phyloP scores from a whole-genome alignment of 64 coral and sea anemone genomes.

The Cladopsammia gracilis region DNA sequence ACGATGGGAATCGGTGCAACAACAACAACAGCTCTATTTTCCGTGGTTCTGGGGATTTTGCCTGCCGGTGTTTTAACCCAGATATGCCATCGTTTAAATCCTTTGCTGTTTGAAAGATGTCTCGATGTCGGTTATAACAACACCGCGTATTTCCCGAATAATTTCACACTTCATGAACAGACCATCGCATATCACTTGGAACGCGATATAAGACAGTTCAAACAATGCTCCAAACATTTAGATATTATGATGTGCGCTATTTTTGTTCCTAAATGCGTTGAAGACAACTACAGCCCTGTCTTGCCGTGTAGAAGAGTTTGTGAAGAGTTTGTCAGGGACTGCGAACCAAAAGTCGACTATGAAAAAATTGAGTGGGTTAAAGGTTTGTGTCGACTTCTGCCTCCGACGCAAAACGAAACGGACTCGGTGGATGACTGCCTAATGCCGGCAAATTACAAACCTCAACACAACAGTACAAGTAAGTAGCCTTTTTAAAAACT shows the following conservation, averaged over 20 bases:
- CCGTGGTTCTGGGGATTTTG: neutral
- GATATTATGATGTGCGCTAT: slow-evolving; percentile 28
- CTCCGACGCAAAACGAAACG: neutral
- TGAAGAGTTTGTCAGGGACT: slow-evolving; percentile 48
- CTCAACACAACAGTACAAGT: neutral
- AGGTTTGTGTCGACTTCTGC: slow-evolving; percentile 40
- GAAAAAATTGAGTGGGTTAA: slow-evolving; percentile 47
- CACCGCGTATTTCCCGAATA: slow-evolving; percentile 7
- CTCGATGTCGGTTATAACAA: neutral
- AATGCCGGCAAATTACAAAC: slow-evolving; percentile 31
- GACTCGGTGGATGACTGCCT: neutral
- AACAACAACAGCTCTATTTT: neutral
- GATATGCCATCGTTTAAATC: slow-evolving; percentile 27
- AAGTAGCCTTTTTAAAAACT: slow-evolving; percentile 13
- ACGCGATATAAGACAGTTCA: neutral
- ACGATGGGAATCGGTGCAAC: neutral
- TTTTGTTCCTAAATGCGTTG: slow-evolving; percentile 34
- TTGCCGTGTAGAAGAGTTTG: slow-evolving; percentile 64
- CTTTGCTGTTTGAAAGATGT: slow-evolving; percentile 20
- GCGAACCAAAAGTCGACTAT: slow-evolving; percentile 18
- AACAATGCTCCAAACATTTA: slow-evolving; percentile 15
- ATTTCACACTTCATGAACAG: neutral
- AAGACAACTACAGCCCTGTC: slow-evolving; percentile 26
- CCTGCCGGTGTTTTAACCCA: neutral
- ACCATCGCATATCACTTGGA: slow-evolving; percentile 11